These are phyloP conservation scores for Nysson spinosus DNA, from an alignment of 2,888 invertebrate genomes.

Conservation along the genomic window DNA sequence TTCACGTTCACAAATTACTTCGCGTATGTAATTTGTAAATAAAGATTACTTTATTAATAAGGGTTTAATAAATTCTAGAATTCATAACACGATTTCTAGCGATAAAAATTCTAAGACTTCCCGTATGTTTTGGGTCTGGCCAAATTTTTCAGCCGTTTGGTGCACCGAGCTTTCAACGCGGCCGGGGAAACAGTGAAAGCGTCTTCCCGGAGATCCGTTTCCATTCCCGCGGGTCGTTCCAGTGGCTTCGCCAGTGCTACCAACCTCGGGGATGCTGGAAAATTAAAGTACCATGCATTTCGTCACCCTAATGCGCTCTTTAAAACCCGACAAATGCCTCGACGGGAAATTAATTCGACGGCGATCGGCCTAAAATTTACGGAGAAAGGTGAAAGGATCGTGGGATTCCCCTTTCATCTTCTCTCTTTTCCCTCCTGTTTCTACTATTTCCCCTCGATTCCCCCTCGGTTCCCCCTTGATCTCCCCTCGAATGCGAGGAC, in stretches of 20 bases:
- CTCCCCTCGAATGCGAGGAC: constrained; percentile 30
- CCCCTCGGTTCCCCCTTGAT: too few species aligned
- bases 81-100: too few species aligned
- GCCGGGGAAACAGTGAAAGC: constrained; percentile 68
- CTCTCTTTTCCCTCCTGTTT: too few species aligned
- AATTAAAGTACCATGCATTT: constrained; percentile 46
- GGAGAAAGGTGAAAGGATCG: too few species aligned
- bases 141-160: constrained; percentile 59
- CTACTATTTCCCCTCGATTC: too few species aligned
- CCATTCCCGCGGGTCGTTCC: constrained; percentile 61
- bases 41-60: too few species aligned
- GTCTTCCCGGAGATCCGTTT: constrained; percentile 66
- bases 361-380: background rate
- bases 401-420: too few species aligned
- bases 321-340: constrained; percentile 22
- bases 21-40: too few species aligned
- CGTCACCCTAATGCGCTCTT: constrained; percentile 9
- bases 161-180: constrained; percentile 67
- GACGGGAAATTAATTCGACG: constrained; percentile 39
- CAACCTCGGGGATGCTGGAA: constrained; percentile 55
- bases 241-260: constrained; percentile 58
- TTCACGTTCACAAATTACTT: too few species aligned
- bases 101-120: too few species aligned
- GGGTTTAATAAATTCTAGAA: too few species aligned
- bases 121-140: constrained; percentile 62